phyloP scores from a whole-genome alignment of 2,797 vertebrate species.

The Acrossocheilus fasciatus region DNA sequence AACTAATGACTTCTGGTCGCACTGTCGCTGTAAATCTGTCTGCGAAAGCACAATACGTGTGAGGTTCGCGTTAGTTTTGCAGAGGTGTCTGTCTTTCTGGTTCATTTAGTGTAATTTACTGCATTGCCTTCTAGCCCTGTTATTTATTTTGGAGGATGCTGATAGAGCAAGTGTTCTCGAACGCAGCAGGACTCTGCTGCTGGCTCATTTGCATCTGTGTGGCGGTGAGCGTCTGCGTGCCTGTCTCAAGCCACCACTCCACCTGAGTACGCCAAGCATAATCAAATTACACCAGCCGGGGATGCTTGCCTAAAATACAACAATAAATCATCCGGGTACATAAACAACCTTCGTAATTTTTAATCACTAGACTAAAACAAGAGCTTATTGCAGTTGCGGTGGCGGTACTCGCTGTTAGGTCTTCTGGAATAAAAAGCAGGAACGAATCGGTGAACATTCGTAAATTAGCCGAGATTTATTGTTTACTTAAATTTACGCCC shows the following conservation, averaged over 20 bases:
- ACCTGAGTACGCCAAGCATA: conserved; percentile 49
- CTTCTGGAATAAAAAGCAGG: conserved; percentile 11
- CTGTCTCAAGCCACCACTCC: conserved; percentile 43
- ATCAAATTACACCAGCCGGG: conserved; percentile 51
- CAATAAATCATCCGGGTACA: conserved; percentile 45
- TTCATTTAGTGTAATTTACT: conserved; percentile 58
- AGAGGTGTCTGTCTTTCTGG: conserved; percentile 44
- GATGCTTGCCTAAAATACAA: conserved; percentile 30
- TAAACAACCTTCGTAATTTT: conserved; percentile 32
- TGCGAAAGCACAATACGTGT: neutral
- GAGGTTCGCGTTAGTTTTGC: conserved; percentile 1
- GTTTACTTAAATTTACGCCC: conserved; percentile 32
- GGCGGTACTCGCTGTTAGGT: neutral
- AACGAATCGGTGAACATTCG: conserved; percentile 27
- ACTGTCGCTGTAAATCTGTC: neutral
- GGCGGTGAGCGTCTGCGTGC: conserved; percentile 13
- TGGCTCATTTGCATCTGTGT: conserved; percentile 53
- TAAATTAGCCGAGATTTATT: conserved; percentile 39
- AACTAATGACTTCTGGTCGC: neutral
- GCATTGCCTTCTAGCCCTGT: conserved; percentile 34
- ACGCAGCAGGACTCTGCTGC: conserved; percentile 42
- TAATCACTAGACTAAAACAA: conserved; percentile 40
- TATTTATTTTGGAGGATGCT: conserved; percentile 63
- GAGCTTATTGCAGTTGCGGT: neutral
- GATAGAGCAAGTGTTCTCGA: conserved; percentile 56